These are phyloP conservation scores for Slavum lentiscoides DNA, from an alignment of 2,888 invertebrate species.

Conservation along the genomic window DNA sequence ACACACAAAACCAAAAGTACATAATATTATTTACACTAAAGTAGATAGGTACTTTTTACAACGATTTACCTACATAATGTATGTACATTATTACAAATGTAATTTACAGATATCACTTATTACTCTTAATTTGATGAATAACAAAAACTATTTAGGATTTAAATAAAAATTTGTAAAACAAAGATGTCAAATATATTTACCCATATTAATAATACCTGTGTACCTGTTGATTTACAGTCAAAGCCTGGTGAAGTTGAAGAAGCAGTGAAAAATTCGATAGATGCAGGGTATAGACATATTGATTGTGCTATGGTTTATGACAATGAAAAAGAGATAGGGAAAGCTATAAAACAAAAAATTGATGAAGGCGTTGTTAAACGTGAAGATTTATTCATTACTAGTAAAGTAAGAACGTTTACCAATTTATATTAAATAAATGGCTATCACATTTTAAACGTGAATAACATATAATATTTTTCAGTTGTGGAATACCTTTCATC, in stretches of 20 bases:
- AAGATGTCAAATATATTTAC: too few relatives aligned
- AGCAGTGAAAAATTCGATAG: conserved; percentile 73
- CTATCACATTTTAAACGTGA: too few relatives aligned
- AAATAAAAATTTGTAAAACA: too few relatives aligned
- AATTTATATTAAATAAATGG: background rate
- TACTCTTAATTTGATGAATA: too few relatives aligned
- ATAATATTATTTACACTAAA: too few relatives aligned
- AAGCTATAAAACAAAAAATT: conserved; percentile 68
- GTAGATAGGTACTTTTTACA: too few relatives aligned
- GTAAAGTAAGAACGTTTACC: conserved; percentile 63
- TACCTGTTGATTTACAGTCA: conserved; percentile 39
- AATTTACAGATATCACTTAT: too few relatives aligned
- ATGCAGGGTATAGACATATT: conserved; percentile 76
- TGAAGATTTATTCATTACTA: conserved; percentile 72
- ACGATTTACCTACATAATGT: too few relatives aligned
- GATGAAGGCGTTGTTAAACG: conserved; percentile 69
- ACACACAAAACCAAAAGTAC: too few relatives aligned
- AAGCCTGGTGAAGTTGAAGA: conserved; percentile 68
- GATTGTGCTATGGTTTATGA: conserved; percentile 76
- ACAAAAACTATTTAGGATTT: too few relatives aligned
- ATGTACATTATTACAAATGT: too few relatives aligned
- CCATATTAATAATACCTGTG: background rate
- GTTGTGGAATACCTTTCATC: conserved; percentile 85
- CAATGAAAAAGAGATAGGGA: conserved; percentile 73
- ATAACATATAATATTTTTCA: conserved; percentile 7